Conservation (phyloP, 2,113 vertebrate species). For the Mustela lutreola region DNA sequence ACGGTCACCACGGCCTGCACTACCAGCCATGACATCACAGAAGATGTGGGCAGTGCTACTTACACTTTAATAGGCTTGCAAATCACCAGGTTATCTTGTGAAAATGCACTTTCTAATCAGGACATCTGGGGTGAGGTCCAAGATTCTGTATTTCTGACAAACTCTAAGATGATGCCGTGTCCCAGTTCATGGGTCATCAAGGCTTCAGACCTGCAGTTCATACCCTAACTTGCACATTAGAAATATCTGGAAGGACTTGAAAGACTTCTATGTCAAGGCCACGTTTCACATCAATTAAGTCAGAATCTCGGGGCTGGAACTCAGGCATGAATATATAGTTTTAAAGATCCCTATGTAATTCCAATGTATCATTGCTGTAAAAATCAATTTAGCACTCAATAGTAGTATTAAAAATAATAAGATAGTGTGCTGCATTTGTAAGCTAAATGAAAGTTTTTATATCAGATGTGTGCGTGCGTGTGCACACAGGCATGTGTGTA, state of each 20-base stretch:
- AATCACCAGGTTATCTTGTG: not conserved
- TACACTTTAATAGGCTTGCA: not conserved
- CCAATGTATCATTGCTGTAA: not conserved
- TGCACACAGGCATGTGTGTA: not conserved
- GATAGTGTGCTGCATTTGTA: not conserved
- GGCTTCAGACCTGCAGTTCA: not conserved
- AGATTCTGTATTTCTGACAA: not conserved
- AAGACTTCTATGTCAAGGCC: not conserved
- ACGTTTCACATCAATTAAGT: not conserved
- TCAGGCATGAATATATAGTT: not conserved
- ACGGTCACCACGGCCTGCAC: not conserved
- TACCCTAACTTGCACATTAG: not conserved
- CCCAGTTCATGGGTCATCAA: not conserved
- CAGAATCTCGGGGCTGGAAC: not conserved
- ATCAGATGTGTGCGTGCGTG: too few relatives aligned
- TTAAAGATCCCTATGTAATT: not conserved
- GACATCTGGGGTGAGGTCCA: not conserved
- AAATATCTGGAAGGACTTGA: not conserved
- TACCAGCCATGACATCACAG: not conserved
- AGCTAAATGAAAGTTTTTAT: not conserved
- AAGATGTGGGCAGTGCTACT: not conserved
- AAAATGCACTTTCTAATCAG: not conserved
- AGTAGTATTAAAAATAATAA: conserved; percentile 23
- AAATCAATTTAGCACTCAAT: not conserved
- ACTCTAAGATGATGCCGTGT: not conserved